Base-by-base conservation (phyloP, 1,140 invertebrate species). In the Camponotus floridanus region DNA sequence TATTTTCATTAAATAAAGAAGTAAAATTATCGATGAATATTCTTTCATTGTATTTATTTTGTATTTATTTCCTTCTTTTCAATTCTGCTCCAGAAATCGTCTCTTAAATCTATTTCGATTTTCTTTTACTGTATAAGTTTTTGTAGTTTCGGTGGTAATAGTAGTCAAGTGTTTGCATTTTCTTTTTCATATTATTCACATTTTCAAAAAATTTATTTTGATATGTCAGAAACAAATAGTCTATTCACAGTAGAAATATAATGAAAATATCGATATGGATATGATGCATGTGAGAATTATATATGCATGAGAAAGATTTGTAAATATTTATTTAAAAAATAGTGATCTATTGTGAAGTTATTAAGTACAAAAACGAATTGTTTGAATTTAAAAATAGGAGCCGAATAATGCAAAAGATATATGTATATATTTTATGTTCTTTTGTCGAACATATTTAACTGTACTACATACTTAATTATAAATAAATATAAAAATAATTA, bases 181-280 rank as follows among this genome's bases (percentile, higher is more conserved):
- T 79, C 42, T 21, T 67, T 13, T 2, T 15, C 13, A 26, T 31
- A 79, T 79, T 57, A 26, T 64, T 64, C 42, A 3, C 1, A 31
- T 26, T 13, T 26, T 78, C 6, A 51, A n/a, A 31, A 67, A 79
- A 79, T 79, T 51, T 36, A 67, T 79, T 79, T 67, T 21, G 13
- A 79, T 67, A 67, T 3, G 39, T 78, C 11, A 65, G 11, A 65
- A 42, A 15, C 26, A 78, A 76, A 64, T 65, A 78, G 42, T 78
- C 8, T 51, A 21, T 45, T 65, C 42, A 57, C 21, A 45, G 21
- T 65, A 48, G 9, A 48, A 64, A 15, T 2, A 62, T 15, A 65
- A 33, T n/a, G n/a, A 51, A 51, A 79, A 76, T 15, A 79, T 39
- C 3, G 42, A 55, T 39, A 13, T 45, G 6, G 55, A 61, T 48